Evolutionary conservation across 2,888 invertebrate genomes (phyloP).

Genomic region (Emmelina monodactyla): DNA sequence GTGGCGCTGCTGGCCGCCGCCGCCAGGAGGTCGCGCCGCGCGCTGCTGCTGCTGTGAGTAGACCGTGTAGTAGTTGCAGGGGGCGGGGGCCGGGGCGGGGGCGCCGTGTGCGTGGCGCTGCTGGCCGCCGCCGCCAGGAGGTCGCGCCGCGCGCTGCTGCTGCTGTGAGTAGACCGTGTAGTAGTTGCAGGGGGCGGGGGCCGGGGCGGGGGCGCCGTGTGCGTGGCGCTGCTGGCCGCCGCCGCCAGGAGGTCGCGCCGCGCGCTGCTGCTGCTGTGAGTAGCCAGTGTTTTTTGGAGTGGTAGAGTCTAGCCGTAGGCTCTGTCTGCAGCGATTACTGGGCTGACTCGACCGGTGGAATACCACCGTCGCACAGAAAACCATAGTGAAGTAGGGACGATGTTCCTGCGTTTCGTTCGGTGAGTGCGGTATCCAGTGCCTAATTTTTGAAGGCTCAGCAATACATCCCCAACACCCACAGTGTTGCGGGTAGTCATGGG

Average conservation of each 20-base stretch:
- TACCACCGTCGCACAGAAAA: too few species aligned
- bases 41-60: slow-evolving; percentile 90
- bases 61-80: too few species aligned
- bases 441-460: too few species aligned
- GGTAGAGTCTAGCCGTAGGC: too few species aligned
- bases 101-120: slow-evolving; percentile 87
- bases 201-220: slow-evolving; percentile 87
- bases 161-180: slow-evolving; percentile 94
- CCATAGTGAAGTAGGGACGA: too few species aligned
- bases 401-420: too few species aligned
- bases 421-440: too few species aligned
- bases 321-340: too few species aligned
- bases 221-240: slow-evolving; percentile 88
- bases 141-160: slow-evolving; percentile 87
- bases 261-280: slow-evolving; percentile 88
- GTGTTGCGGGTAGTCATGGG: too few species aligned
- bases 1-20: slow-evolving; percentile 90
- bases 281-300: too few species aligned
- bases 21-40: slow-evolving; percentile 85
- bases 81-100: slow-evolving; percentile 89
- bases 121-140: slow-evolving; percentile 88
- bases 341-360: too few species aligned
- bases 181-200: slow-evolving; percentile 94
- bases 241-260: slow-evolving; percentile 88
- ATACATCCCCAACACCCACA: too few species aligned